These are phyloP conservation scores for Aphelenchoides fujianensis DNA, from an alignment of 1,140 invertebrate species.

Conservation along the genomic window DNA sequence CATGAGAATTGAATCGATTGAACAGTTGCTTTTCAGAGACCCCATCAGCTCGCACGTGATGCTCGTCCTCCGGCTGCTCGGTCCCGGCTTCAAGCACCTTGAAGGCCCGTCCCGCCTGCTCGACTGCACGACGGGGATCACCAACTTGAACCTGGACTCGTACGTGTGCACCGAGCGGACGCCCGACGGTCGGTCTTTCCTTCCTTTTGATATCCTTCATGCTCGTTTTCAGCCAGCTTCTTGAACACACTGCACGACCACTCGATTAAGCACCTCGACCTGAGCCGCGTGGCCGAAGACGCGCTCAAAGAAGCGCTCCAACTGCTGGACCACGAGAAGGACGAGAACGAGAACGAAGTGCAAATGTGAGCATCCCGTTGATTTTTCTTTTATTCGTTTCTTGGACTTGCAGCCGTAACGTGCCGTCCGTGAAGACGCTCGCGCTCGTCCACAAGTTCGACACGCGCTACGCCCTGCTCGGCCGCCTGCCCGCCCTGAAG, in stretches of 20 bases:
- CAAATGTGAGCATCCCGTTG: too few relatives aligned
- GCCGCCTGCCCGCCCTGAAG: too few relatives aligned
- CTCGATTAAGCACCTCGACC: background rate
- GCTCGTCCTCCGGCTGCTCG: background rate
- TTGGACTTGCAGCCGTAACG: background rate
- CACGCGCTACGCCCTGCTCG: too few relatives aligned
- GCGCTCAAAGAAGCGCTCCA: background rate
- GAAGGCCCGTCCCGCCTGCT: background rate
- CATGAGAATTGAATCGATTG: background rate
- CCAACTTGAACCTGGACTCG: background rate
- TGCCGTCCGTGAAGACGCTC: too few relatives aligned
- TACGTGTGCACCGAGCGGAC: background rate
- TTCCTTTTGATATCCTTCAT: background rate
- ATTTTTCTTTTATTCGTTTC: background rate
- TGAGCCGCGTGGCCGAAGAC: background rate
- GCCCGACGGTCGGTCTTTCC: background rate
- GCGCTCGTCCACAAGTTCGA: too few relatives aligned
- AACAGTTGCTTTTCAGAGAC: background rate
- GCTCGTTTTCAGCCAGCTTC: background rate
- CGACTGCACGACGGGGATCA: background rate
- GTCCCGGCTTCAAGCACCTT: background rate
- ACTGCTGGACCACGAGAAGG: background rate
- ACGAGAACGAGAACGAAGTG: too few relatives aligned
- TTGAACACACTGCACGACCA: background rate
- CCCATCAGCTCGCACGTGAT: background rate